phyloP scores from a whole-genome alignment of 2,797 vertebrate species.

The Onychomys torridus region DNA sequence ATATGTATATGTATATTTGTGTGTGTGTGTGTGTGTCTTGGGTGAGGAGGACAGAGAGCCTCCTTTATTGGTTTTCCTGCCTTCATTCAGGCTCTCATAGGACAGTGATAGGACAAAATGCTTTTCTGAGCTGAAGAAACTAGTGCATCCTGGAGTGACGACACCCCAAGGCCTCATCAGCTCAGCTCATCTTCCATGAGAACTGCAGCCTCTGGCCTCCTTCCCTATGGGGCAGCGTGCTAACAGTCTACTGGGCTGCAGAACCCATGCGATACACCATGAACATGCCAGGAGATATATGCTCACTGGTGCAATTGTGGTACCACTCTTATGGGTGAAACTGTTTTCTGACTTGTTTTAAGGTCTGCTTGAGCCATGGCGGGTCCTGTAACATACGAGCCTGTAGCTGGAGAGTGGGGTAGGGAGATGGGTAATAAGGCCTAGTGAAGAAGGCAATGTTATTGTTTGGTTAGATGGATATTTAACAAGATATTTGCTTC shows the following conservation, averaged over 20 bases:
- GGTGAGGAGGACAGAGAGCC: background rate
- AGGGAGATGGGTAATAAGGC: background rate
- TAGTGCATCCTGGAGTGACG: background rate
- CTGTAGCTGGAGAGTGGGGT: background rate
- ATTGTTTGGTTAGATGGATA: background rate
- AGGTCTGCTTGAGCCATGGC: background rate
- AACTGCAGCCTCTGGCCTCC: background rate
- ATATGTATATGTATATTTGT: background rate
- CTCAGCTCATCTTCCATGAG: background rate
- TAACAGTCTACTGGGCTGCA: background rate
- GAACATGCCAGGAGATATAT: too few species aligned
- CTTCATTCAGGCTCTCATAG: background rate
- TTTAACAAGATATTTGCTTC: background rate
- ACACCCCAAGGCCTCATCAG: background rate
- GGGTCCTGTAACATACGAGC: background rate
- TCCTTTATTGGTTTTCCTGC: background rate
- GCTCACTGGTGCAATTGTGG: too few species aligned
- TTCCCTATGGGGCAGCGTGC: background rate
- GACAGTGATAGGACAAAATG: background rate
- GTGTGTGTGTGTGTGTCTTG: background rate
- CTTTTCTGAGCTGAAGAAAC: background rate
- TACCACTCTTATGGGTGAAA: background rate
- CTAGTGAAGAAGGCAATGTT: too few species aligned
- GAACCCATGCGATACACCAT: background rate
- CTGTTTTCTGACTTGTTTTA: background rate